Evolutionary conservation across 2,888 invertebrate species (phyloP), one percentile per base, ranked within the genome.

Genomic region (Dorcus parallelipipedus): DNA sequence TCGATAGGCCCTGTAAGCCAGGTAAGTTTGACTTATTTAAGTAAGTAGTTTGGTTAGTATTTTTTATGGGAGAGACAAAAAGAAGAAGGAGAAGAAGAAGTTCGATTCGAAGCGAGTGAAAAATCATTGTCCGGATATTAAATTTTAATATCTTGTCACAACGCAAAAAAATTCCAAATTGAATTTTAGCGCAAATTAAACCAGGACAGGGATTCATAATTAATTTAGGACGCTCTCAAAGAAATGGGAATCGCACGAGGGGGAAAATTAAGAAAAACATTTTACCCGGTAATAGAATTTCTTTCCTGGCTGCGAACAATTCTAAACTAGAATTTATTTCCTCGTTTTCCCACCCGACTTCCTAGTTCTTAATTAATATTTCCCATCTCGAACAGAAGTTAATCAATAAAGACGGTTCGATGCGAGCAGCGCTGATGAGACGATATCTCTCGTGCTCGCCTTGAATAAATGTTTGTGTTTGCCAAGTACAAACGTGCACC

Each of bases 1-100:
- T 85, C 69, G 85, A 85, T 72, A 79, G 83, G 54, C 84, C 84
- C 52, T 84, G 84, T 73, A 83, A 83, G 67, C 78, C 79, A 70
- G 83, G 82, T 78, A 68, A 68, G 61, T 49, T 23, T 7, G 1
- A 33, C 7, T 33, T 20, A 14, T 14, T 14, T 14, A 14, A 14
- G 14, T 14, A 14, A 10, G n/a, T 5, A 17, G 49, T 20, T 20
- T 20, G 20, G 20, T 20, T 3, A 20, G 49, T 10, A 10, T 42
- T 6, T 42, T 17, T 6, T 10, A 42, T 5, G 2, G 7, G 26
- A 7, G 41, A 9, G n/a, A 5, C 45, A 45, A 20, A 20, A 45
- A 10, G 23, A 9, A 10, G 20, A 10, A 9, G 45, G 20, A 20
- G 2, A 45, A 10, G 23, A 9, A 10, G 20, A 10, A 9, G 45